phyloP scores from a whole-genome alignment of 2,797 vertebrate genomes.

The Schizopygopsis malacanthus region DNA sequence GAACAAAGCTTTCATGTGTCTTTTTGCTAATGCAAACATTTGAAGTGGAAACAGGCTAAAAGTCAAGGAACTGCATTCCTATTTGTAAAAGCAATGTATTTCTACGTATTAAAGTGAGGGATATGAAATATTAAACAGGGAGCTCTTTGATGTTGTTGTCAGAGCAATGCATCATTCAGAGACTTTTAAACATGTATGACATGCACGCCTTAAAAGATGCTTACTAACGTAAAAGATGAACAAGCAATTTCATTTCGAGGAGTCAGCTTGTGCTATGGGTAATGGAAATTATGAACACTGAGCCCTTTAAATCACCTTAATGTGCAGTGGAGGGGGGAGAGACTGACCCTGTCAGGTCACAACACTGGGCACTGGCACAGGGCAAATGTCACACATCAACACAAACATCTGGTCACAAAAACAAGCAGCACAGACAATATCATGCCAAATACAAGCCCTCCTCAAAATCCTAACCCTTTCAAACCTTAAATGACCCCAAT shows the following conservation, averaged over 20 bases:
- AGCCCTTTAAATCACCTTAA: constrained; percentile 72
- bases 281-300: constrained; percentile 63
- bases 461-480: neutral
- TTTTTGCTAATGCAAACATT: constrained; percentile 62
- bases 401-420: constrained; percentile 26
- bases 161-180: constrained; percentile 93
- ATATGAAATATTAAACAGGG: neutral
- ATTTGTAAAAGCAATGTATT: constrained; percentile 64
- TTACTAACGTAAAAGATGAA: constrained; percentile 96
- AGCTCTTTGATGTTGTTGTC: constrained; percentile 89
- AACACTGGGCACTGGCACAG: neutral
- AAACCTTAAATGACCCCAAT: neutral
- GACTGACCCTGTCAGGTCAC: constrained; percentile 40
- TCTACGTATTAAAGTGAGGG: constrained; percentile 39
- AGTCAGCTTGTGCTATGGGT: constrained; percentile 83
- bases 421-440: neutral
- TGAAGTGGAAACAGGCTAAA: constrained; percentile 60
- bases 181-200: constrained; percentile 96
- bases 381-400: constrained; percentile 6
- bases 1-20: constrained; percentile 62
- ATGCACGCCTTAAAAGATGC: constrained; percentile 89
- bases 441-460: neutral
- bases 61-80: constrained; percentile 45
- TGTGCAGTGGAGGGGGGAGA: constrained; percentile 40
- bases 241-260: constrained; percentile 98